phyloP scores from a whole-genome alignment of 1,140 invertebrate genomes.

The Calliopsis andreniformis region DNA sequence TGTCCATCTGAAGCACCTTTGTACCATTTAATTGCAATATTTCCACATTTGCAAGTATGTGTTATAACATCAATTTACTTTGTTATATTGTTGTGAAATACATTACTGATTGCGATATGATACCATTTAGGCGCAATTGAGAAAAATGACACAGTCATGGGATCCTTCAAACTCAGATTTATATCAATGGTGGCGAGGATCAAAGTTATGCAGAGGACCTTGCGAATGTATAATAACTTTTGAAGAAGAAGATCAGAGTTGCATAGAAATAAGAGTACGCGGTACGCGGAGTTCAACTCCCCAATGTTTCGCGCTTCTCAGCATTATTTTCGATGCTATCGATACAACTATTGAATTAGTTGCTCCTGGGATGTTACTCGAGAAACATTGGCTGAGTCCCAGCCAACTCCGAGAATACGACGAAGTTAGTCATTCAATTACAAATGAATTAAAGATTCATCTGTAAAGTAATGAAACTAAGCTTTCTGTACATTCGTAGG shows the following conservation, averaged over 20 bases:
- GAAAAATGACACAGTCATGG: slow-evolving; percentile 83
- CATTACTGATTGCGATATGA: neutral
- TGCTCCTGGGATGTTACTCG: slow-evolving; percentile 86
- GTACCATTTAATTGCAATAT: slow-evolving; percentile 85
- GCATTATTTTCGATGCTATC: slow-evolving; percentile 87
- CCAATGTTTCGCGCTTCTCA: slow-evolving; percentile 88
- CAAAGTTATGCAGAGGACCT: slow-evolving; percentile 88
- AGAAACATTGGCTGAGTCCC: slow-evolving; percentile 86
- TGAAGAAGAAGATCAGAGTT: slow-evolving; percentile 84
- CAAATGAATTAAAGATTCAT: neutral
- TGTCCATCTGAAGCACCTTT: slow-evolving; percentile 83
- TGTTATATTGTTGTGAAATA: too few relatives aligned
- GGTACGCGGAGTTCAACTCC: slow-evolving; percentile 84
- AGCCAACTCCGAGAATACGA: slow-evolving; percentile 83
- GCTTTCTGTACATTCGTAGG: slow-evolving; percentile 46
- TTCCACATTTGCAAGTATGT: slow-evolving; percentile 86
- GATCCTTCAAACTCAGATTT: slow-evolving; percentile 86
- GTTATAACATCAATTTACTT: neutral
- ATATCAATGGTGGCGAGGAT: slow-evolving; percentile 91
- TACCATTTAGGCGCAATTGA: slow-evolving; percentile 80
- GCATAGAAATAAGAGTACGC: slow-evolving; percentile 88
- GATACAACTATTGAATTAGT: slow-evolving; percentile 85
- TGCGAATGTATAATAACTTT: slow-evolving; percentile 89
- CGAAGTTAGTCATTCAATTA: slow-evolving; percentile 62
- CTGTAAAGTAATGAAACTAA: neutral